A percentile compares a stretch with the other conserved stretches of the same genome.
These are phyloP conservation scores for Patella depressa DNA, from an alignment of 2,888 invertebrate species.

Conservation along the genomic window DNA sequence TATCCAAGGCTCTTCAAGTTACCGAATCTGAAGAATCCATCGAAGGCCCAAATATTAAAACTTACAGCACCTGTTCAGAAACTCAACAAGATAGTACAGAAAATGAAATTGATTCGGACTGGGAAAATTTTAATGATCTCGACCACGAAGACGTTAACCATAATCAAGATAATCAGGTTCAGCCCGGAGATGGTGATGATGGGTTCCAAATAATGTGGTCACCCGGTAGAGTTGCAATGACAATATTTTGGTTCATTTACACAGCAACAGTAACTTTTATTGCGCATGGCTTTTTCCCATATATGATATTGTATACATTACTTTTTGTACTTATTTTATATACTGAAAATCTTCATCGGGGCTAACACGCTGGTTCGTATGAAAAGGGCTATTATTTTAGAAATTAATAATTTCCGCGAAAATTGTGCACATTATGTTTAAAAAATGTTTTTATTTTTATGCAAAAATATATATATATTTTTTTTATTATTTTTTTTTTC, in stretches of 20 bases:
- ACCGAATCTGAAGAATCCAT: neutral
- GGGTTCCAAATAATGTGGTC: constrained; percentile 9
- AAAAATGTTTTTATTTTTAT: too few species aligned
- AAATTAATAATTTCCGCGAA: too few species aligned
- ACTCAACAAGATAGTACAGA: neutral
- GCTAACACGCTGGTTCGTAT: too few species aligned
- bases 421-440: too few species aligned
- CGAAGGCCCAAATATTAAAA: neutral
- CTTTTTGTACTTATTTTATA: constrained; percentile 38
- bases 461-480: too few species aligned
- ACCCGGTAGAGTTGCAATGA: constrained; percentile 30
- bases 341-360: neutral
- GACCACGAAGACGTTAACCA: neutral
- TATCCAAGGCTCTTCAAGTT: neutral
- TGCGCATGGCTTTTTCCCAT: constrained; percentile 44
- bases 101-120: neutral
- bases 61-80: neutral
- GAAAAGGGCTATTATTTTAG: too few species aligned
- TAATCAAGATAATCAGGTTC: neutral
- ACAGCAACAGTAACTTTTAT: constrained; percentile 40
- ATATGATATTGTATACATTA: constrained; percentile 43
- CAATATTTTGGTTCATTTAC: constrained; percentile 45
- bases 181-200: neutral
- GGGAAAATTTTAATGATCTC: neutral
- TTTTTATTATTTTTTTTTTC: too few species aligned